Base-by-base conservation (phyloP, 2,797 vertebrate species). In the Microctenopoma stevenorrisi region DNA sequence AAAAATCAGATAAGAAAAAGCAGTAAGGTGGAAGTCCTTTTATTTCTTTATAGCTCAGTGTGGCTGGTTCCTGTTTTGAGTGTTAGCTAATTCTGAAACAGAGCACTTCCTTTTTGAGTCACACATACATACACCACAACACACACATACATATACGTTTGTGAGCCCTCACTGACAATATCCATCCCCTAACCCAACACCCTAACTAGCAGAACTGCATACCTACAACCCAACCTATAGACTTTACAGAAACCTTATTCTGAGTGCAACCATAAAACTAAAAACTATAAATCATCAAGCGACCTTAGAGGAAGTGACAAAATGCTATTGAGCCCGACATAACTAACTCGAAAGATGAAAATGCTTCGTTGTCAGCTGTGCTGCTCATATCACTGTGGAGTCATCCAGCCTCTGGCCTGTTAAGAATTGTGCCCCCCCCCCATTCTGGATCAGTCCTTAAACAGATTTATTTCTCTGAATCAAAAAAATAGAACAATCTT, bases 61-160 rank as follows among this genome's bases (percentile, higher is more conserved):
- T 56, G 16, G 46, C 66, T 57, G 62, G 76, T 90, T 90, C 88
- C 86, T 88, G 83, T 88, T 90, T 88, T 86, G 53, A 54, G 42
- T 12, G 0, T 16, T n/a, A 47, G 65, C 58, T 15, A 49, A 52
- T 68, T 79, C 25, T 78, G 78, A 87, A 88, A 86, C 72, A 71
- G 64, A 67, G 50, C 83, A 54, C 42, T 88, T 87, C 86, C 85
- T 69, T 35, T 86, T 63, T 86, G 80, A 82, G 63, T 78, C 79
- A 72, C 79, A 72, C 50, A 14, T n/a, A 26, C 22, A 22, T 22
- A 22, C 22, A 59, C 43, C 64, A 50, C 74, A 25, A 37, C 65
- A 48, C 48, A 58, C 37, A 50, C 54, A 65, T 47, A 25, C 18
- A 25, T 33, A 33, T 0, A 13, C 12, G 49, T 65, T 0, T 43